Conservation (phyloP, 1,140 invertebrate species). For the Drosophila persimilis region DNA sequence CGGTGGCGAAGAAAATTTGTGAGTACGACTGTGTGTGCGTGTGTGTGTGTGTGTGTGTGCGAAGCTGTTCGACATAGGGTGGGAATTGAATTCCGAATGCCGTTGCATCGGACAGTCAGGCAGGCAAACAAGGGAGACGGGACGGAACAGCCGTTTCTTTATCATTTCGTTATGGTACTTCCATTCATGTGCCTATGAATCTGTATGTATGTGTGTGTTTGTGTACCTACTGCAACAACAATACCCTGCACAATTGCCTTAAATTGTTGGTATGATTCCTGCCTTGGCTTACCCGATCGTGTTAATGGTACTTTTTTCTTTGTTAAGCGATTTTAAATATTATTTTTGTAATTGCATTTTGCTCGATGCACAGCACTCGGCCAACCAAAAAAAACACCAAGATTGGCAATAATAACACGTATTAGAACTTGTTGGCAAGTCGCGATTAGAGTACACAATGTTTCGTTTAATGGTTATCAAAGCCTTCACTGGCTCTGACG, state of each 20-base stretch:
- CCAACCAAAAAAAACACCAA: conserved; percentile 10
- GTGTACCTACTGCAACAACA: conserved; percentile 29
- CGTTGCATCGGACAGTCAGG: conserved; percentile 7
- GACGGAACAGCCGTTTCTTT: conserved; percentile 46
- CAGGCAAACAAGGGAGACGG: conserved; percentile 3
- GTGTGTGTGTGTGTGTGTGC: conserved; percentile 2
- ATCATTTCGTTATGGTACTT: conserved; percentile 24
- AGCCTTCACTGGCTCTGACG: conserved; percentile 17
- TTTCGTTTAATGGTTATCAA: neutral
- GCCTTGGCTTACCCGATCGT: conserved; percentile 48
- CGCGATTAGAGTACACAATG: too few relatives aligned
- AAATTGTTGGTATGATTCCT: conserved; percentile 42
- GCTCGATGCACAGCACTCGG: conserved; percentile 24
- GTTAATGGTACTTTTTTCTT: conserved; percentile 36
- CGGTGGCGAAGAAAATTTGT: too few relatives aligned
- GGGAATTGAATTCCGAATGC: conserved; percentile 36
- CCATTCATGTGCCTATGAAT: neutral
- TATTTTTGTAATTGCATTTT: conserved; percentile 56
- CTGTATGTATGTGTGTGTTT: conserved; percentile 14
- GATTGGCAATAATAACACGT: conserved; percentile 6
- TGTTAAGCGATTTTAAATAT: conserved; percentile 29
- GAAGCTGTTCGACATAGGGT: too few relatives aligned
- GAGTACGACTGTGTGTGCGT: neutral
- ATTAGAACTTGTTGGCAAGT: too few relatives aligned
- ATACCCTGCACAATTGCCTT: conserved; percentile 11